phyloP scores from a whole-genome alignment of 2,888 invertebrate species.

The Anorthoa munda region DNA sequence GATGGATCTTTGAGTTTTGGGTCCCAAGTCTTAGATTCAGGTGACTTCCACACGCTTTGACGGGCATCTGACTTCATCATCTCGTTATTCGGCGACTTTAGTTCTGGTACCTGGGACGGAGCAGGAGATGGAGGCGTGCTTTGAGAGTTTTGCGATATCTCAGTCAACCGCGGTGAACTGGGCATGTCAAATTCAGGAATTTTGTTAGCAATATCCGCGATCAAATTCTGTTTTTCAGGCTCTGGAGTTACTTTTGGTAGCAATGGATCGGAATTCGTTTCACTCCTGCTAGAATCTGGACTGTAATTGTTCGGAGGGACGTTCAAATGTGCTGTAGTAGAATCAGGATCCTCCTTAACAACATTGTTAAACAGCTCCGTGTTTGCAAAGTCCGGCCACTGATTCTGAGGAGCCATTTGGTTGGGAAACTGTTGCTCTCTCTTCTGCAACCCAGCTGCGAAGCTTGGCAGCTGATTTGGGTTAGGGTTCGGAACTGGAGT shows the following conservation, averaged over 20 bases:
- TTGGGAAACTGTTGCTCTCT: constrained; percentile 80
- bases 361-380: constrained; percentile 88
- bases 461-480: constrained; percentile 87
- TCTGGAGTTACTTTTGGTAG: constrained; percentile 78
- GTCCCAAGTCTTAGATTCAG: constrained; percentile 88
- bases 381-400: constrained; percentile 87
- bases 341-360: constrained; percentile 94
- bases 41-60: constrained; percentile 88
- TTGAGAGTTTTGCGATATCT: constrained; percentile 86
- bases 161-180: constrained; percentile 85
- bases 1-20: constrained; percentile 83
- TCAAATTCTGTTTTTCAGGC: constrained; percentile 78
- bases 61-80: constrained; percentile 77
- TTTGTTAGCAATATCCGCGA: constrained; percentile 80
- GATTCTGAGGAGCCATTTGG: constrained; percentile 79
- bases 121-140: constrained; percentile 85
- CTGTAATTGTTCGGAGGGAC: constrained; percentile 88
- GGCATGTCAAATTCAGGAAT: constrained; percentile 88
- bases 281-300: constrained; percentile 89
- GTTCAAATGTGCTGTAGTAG: constrained; percentile 92
- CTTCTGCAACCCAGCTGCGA: constrained; percentile 84
- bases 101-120: constrained; percentile 81
- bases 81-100: constrained; percentile 85
- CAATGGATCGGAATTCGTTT: constrained; percentile 83
- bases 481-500: constrained; percentile 73